Conservation (phyloP, 2,113 vertebrate species). For the Ornithorhynchus anatinus region DNA sequence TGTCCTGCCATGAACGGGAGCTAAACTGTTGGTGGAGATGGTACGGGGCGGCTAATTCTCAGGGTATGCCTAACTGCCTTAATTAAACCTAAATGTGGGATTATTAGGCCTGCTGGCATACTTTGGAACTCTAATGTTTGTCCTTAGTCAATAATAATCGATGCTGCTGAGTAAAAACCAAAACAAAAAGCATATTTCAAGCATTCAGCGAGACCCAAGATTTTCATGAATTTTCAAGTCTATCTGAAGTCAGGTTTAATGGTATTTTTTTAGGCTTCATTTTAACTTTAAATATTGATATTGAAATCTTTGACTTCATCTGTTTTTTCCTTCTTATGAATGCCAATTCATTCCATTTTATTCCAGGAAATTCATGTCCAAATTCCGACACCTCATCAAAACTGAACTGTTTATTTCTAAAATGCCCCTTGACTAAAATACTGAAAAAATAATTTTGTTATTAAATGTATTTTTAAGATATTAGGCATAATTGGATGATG, state of each 20-base stretch:
- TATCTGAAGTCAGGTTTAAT: too few relatives aligned
- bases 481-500: too few relatives aligned
- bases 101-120: too few relatives aligned
- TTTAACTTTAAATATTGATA: conserved; percentile 28
- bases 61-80: background rate
- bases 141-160: too few relatives aligned
- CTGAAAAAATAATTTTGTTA: too few relatives aligned
- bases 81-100: too few relatives aligned
- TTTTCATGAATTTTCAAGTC: conserved; percentile 1
- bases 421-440: background rate
- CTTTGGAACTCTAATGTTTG: too few relatives aligned
- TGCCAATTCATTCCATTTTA: conserved; percentile 19
- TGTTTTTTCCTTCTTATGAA: conserved; percentile 5
- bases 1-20: background rate
- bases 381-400: background rate
- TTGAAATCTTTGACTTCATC: background rate
- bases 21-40: background rate
- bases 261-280: conserved; percentile 10
- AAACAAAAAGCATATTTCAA: background rate
- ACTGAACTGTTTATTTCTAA: background rate
- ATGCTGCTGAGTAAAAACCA: too few relatives aligned
- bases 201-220: background rate
- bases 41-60: background rate
- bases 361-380: conserved; percentile 12
- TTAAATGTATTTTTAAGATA: too few relatives aligned